These are phyloP conservation scores for Cataglyphis livida DNA, from an alignment of 2,888 invertebrate genomes.

Conservation along the genomic window DNA sequence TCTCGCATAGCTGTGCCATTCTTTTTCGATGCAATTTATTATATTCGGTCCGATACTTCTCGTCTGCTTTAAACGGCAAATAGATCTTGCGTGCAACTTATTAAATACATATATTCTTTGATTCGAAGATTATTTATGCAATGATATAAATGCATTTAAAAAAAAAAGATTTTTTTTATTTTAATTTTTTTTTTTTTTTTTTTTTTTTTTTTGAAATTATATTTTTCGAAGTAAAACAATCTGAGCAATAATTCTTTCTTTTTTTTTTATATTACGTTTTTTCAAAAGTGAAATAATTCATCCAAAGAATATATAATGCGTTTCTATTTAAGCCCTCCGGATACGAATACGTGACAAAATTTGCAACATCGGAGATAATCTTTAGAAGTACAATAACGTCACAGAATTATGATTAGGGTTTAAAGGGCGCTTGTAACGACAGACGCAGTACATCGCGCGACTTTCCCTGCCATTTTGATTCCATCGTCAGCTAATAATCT, in stretches of 20 bases:
- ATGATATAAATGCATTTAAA: background rate
- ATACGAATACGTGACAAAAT: conserved; percentile 1
- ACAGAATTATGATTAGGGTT: conserved; percentile 58
- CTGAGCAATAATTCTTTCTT: background rate
- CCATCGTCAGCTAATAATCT: conserved; percentile 81
- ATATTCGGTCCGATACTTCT: conserved; percentile 55
- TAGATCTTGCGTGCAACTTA: background rate
- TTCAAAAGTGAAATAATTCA: background rate
- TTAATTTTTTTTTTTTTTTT: background rate
- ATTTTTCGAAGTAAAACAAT: background rate
- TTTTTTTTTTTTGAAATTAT: background rate
- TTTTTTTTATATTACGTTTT: background rate
- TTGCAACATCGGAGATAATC: conserved; percentile 1
- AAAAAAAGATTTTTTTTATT: conserved; percentile 9
- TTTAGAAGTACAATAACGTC: conserved; percentile 44
- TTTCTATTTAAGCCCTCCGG: background rate
- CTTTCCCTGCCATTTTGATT: conserved; percentile 75
- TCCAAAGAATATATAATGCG: background rate
- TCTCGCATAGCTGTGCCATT: conserved; percentile 47
- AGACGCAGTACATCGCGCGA: conserved; percentile 60
- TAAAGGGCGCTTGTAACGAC: conserved; percentile 53
- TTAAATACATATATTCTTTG: background rate
- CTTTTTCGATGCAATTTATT: conserved; percentile 64
- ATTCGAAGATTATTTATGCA: background rate
- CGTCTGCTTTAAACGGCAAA: conserved; percentile 30